Conservation (phyloP, 2,888 invertebrate species). For the Melinaea menophilus region DNA sequence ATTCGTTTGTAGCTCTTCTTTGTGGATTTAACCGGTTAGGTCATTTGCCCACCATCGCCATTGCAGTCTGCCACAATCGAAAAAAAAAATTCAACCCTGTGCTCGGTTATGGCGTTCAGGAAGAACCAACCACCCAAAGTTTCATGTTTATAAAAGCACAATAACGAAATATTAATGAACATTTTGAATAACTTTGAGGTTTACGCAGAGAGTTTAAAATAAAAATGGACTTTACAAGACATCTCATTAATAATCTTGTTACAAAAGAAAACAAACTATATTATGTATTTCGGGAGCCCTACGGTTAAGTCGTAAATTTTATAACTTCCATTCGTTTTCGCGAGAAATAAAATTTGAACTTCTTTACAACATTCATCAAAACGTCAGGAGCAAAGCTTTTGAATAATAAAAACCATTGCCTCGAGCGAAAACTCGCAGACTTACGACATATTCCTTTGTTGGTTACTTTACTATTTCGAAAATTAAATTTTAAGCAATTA, state of each 20-base stretch:
- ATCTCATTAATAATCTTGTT: slow-evolving; percentile 20
- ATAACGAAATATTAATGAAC: too few species aligned
- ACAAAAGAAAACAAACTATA: slow-evolving; percentile 39
- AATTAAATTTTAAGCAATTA: slow-evolving; percentile 21
- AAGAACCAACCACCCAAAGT: too few species aligned
- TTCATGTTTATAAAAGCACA: too few species aligned
- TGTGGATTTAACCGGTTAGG: too few species aligned
- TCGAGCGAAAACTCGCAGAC: slow-evolving; percentile 30
- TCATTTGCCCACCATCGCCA: too few species aligned
- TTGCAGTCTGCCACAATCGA: too few species aligned
- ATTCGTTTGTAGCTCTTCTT: too few species aligned
- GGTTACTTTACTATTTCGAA: slow-evolving; percentile 19
- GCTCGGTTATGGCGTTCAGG: too few species aligned
- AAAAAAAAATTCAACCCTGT: too few species aligned
- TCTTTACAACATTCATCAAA: slow-evolving; percentile 71
- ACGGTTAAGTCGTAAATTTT: slow-evolving; percentile 53
- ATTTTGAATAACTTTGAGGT: neutral
- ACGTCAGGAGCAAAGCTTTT: slow-evolving; percentile 67
- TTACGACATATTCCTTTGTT: slow-evolving; percentile 26
- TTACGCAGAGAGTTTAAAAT: slow-evolving; percentile 9
- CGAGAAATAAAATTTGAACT: slow-evolving; percentile 65
- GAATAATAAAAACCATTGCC: slow-evolving; percentile 64
- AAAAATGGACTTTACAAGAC: slow-evolving; percentile 11
- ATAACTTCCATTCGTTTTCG: slow-evolving; percentile 54
- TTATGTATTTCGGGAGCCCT: slow-evolving; percentile 40